Conservation (phyloP, 2,113 vertebrate genomes). For the Gallinago undulata region DNA sequence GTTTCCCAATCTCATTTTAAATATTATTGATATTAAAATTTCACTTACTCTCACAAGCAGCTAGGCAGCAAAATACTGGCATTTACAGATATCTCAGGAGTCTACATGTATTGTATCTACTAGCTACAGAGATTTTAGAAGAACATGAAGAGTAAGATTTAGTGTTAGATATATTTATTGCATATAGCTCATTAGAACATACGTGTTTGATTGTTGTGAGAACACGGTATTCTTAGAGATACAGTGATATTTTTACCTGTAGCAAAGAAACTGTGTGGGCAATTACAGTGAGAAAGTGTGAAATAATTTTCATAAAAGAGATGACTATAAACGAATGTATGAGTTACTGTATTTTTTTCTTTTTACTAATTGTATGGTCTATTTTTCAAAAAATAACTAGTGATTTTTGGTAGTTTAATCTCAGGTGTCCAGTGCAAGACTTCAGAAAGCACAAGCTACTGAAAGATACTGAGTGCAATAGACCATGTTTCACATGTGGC, state of each 20-base stretch:
- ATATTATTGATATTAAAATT: background rate
- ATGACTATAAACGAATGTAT: background rate
- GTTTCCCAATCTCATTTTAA: background rate
- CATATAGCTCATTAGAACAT: background rate
- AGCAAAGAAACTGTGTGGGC: background rate
- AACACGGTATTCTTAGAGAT: background rate
- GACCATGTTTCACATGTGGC: background rate
- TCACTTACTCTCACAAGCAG: background rate
- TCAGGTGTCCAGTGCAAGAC: background rate
- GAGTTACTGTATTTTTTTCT: background rate
- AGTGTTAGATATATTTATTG: slow-evolving; percentile 5
- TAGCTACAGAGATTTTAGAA: background rate
- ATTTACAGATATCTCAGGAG: background rate
- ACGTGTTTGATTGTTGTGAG: background rate
- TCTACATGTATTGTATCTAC: background rate
- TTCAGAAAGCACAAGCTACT: background rate
- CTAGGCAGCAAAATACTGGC: background rate
- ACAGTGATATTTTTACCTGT: background rate
- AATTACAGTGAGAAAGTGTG: background rate
- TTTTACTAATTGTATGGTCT: background rate
- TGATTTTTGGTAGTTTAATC: background rate
- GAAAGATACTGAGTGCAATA: background rate
- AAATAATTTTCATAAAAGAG: background rate
- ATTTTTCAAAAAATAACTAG: background rate
- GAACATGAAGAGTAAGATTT: background rate